phyloP scores from a whole-genome alignment of 2,797 vertebrate genomes.

The Cygnus olor region DNA sequence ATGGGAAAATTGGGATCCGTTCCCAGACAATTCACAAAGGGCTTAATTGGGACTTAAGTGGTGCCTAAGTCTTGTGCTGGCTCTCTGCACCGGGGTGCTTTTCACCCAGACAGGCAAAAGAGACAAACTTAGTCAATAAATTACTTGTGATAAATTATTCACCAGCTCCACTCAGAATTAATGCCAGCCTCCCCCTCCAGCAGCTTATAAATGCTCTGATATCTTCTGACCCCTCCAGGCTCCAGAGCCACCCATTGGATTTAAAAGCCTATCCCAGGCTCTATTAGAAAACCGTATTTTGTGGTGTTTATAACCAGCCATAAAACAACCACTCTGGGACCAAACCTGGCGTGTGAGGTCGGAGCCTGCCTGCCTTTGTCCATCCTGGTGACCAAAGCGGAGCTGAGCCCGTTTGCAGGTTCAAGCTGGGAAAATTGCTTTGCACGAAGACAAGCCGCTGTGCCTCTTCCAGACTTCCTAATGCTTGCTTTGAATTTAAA shows the following conservation, averaged over 20 bases:
- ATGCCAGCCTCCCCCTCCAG: constrained; percentile 5
- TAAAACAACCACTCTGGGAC: not conserved
- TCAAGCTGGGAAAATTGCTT: not conserved
- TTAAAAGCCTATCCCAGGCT: not conserved
- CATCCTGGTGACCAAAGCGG: not conserved
- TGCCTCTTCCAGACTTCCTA: not conserved
- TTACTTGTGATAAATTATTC: constrained; percentile 53
- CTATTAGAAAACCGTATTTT: constrained; percentile 12
- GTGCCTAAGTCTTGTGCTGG: constrained; percentile 45
- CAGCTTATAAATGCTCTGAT: not conserved
- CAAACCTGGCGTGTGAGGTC: not conserved
- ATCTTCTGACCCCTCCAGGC: not conserved
- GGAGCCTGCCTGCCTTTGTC: not conserved
- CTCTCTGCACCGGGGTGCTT: not conserved
- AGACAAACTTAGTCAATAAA: constrained; percentile 40
- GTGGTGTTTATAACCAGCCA: not conserved
- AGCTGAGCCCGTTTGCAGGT: not conserved
- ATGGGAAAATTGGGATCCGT: constrained; percentile 48
- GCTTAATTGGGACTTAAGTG: constrained; percentile 57
- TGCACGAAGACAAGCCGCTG: not conserved
- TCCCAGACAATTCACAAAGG: constrained; percentile 70
- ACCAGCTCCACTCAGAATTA: not conserved
- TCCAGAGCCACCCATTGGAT: not conserved
- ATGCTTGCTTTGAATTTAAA: constrained; percentile 14
- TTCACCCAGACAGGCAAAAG: constrained; percentile 9